A percentile compares a stretch with the other conserved stretches of the same genome.
Conservation (phyloP, 2,797 vertebrate genomes). For the Propithecus perrieri region DNA sequence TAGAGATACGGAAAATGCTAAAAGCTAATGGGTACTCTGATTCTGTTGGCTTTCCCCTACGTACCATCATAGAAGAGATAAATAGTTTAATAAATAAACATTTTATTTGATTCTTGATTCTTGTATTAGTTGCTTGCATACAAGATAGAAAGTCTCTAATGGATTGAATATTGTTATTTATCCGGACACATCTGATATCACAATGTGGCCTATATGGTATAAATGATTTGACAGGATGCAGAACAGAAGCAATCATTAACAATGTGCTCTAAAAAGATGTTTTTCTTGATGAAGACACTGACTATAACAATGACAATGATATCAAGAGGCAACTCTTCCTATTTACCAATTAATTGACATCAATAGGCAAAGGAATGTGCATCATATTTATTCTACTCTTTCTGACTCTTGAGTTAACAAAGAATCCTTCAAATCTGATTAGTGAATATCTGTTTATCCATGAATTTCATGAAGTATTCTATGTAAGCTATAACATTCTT, state of each 20-base stretch:
- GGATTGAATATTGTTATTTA: not conserved
- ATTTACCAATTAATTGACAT: not conserved
- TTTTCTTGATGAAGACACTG: not conserved
- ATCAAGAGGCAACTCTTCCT: not conserved
- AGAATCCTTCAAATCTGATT: not conserved
- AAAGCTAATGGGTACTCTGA: not conserved
- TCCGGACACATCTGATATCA: not conserved
- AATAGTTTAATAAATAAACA: conserved; percentile 6
- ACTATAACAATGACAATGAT: not conserved
- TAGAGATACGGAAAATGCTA: conserved; percentile 22
- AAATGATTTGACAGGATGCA: not conserved
- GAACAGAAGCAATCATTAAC: not conserved
- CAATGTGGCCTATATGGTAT: not conserved
- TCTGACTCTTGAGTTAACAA: not conserved
- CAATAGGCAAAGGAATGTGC: not conserved
- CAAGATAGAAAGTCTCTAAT: not conserved
- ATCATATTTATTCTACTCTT: not conserved
- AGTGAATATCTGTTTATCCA: not conserved
- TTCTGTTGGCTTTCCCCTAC: not conserved
- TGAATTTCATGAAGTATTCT: not conserved
- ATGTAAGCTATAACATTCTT: not conserved
- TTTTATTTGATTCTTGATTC: conserved; percentile 35
- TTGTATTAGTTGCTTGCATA: not conserved
- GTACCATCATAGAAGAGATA: not conserved
- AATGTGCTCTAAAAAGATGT: not conserved